Evolutionary conservation across 1,140 invertebrate species (phyloP), one percentile per base, ranked within the genome.

Genomic region (Achroia grisella): DNA sequence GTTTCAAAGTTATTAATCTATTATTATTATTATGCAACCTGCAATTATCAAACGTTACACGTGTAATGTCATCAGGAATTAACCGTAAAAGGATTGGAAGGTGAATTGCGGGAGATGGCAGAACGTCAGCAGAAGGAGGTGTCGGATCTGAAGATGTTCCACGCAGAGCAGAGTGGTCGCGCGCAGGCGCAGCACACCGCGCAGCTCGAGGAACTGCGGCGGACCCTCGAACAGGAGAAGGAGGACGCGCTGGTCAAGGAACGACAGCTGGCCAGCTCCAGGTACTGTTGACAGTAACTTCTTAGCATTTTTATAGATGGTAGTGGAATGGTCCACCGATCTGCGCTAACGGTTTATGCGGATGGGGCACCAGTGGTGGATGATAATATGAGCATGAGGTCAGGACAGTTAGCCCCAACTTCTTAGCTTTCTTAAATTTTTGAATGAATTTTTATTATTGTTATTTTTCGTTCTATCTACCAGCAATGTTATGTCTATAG

Each of bases 41-140:
- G n/a, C n/a, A n/a, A n/a, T n/a, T n/a, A n/a, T n/a, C n/a, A n/a
- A n/a, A 28, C 14, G 28, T 36, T 9, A 37, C 31, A 12, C 10
- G n/a, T 23, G 5, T 13, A 5, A 9, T 10, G 10, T 30, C 52
- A 52, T 1, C 54, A 87, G 86, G 84, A 87, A 45, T 50, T 87
- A 45, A 87, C 86, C 41, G 73, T 87, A 2, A 86, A 86, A 70
- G 83, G 83, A 10, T 41, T 87, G 33, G 84, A 87, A 57, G 76
- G 76, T 4, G 84, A 87, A 41, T 58, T 87, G 1, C 48, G 79
- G 1, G 82, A 86, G 40, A 86, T 86, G 77, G 82, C 83, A 9
- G 80, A 86, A 2, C 64, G 79, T 0, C 81, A 86, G 31, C 77
- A 78, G 48, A 83, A 80, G 34, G 81, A 85, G 36, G 48, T 83